A percentile compares a stretch with the other conserved stretches of the same genome.
These are phyloP conservation scores for Tapirus indicus DNA, from an alignment of 2,797 vertebrate genomes.

Conservation along the genomic window DNA sequence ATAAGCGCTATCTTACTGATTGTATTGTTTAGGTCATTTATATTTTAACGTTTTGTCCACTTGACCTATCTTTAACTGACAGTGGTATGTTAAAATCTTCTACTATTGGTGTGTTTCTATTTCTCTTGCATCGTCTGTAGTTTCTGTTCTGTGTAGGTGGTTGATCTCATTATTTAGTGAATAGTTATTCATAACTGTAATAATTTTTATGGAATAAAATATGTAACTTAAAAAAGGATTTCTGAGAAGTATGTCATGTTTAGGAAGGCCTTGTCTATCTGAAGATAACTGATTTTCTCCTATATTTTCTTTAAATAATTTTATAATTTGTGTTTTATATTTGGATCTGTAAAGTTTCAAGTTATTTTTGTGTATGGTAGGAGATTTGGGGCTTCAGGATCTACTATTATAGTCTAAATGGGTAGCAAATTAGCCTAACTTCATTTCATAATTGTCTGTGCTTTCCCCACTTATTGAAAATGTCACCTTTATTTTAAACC, in stretches of 20 bases:
- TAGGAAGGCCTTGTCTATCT: not conserved
- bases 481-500: not conserved
- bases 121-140: not conserved
- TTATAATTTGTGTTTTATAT: not conserved
- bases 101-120: not conserved
- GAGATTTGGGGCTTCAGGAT: not conserved
- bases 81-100: not conserved
- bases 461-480: not conserved
- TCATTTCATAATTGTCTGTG: not conserved
- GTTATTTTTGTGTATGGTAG: not conserved
- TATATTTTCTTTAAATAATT: not conserved
- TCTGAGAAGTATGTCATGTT: not conserved
- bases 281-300: not conserved
- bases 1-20: not conserved
- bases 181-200: not conserved
- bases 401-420: not conserved
- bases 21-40: too few relatives aligned
- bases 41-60: not conserved
- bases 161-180: not conserved
- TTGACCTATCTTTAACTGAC: not conserved
- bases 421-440: not conserved
- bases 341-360: not conserved
- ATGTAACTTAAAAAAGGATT: not conserved
- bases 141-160: not conserved
- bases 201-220: not conserved